Base-by-base conservation (phyloP, 2,888 invertebrate genomes). In the Oeneis ivallda region DNA sequence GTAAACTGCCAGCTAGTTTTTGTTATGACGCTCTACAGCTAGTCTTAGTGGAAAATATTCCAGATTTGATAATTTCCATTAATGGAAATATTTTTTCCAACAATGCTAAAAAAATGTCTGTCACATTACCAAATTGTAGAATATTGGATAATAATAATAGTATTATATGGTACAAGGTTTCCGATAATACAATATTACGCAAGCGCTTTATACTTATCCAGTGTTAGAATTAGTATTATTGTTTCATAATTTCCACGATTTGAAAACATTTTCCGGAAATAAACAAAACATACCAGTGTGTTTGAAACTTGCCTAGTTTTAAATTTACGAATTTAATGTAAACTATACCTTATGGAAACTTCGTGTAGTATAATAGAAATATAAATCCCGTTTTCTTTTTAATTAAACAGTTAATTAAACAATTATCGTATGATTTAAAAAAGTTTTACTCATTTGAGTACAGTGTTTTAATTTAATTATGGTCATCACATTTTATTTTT, bases 161-260 rank as follows among this genome's bases (percentile, higher is more conserved):
- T 32, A 1, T 26, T 26, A n/a, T n/a, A n/a, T 26, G 50, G 26
- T 13, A 17, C 3, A 47, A 47, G 47, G 47, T 47, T 47, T 15
- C 47, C 37, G 37, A 1, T 47, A 45, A 6, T 47, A 9, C 7
- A 47, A 34, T 32, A 52, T 10, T 13, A 13, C 7, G 32, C 52
- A 26, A 32, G 52, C 52, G 34, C n/a, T 52, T 52, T n/a, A 34
- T 34, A 52, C 52, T 34, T n/a, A 11, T 49, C 19, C 49, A 52
- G 52, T 52, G 32, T 52, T 52, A 47, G 41, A 13, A 41, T 41
- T 41, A 13, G 41, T 2, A 19, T 17, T 19, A 19, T 9, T 9
- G 17, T 49, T 49, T 17, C 17, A 49, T 49, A 49, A 10, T 49
- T 49, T 49, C 49, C 49, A 49, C 17, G 10, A 3, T 19, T 10